Percentiles rank a stretch among this genome's conserved stretches.
Evolutionary conservation across 2,888 invertebrate species (phyloP).

Genomic region (Mongoloraphidia duomilia): DNA sequence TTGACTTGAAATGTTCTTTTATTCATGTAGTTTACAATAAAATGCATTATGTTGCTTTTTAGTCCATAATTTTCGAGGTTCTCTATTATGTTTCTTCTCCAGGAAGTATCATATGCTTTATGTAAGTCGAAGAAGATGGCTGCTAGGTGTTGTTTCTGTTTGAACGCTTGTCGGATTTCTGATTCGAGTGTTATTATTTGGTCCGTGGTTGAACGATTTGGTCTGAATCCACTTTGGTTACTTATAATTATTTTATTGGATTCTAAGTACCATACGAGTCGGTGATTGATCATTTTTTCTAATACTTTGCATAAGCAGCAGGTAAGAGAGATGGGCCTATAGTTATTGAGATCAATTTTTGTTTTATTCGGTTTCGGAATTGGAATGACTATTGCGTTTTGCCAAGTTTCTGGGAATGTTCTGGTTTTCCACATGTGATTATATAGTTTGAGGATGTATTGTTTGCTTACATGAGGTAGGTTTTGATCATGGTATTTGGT

Average conservation of each 20-base stretch:
- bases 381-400: slow-evolving; percentile 3
- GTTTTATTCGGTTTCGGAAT: neutral
- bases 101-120: slow-evolving; percentile 1
- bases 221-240: slow-evolving; percentile 11
- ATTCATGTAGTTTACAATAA: neutral
- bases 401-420: slow-evolving; percentile 3
- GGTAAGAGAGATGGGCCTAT: slow-evolving; percentile 5
- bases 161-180: slow-evolving; percentile 9
- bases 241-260: slow-evolving; percentile 7
- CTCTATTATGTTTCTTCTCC: slow-evolving; percentile 9
- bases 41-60: neutral
- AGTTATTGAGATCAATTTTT: neutral
- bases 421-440: slow-evolving; percentile 4
- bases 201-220: slow-evolving; percentile 9
- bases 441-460: slow-evolving; percentile 2
- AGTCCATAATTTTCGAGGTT: slow-evolving; percentile 6
- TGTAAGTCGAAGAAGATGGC: slow-evolving; percentile 11
- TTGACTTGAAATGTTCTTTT: neutral
- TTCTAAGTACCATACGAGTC: slow-evolving; percentile 10
- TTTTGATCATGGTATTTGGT: slow-evolving; percentile 3
- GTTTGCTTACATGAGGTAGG: neutral
- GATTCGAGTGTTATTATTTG: slow-evolving; percentile 11
- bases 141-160: slow-evolving; percentile 9
- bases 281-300: slow-evolving; percentile 5
- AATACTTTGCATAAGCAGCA: slow-evolving; percentile 4